A percentile compares a stretch with the other conserved stretches of the same genome.
Conservation (phyloP, 2,113 vertebrate genomes). For the Stegastes partitus region DNA sequence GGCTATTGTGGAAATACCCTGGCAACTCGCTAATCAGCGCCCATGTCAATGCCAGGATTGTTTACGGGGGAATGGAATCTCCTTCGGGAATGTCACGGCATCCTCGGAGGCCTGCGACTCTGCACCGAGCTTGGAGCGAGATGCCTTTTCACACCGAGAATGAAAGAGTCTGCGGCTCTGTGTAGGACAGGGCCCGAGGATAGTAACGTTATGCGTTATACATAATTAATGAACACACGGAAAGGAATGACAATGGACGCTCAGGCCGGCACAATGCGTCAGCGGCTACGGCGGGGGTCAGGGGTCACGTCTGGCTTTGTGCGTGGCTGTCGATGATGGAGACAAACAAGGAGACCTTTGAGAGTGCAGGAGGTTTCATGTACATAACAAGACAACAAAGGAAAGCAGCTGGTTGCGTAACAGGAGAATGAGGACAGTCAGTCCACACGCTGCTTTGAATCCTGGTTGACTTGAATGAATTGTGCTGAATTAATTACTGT, state of each 20-base stretch:
- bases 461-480: neutral
- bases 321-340: constrained; percentile 47
- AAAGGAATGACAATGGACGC: constrained; percentile 55
- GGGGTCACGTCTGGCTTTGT: constrained; percentile 71
- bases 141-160: constrained; percentile 54
- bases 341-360: constrained; percentile 73
- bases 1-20: constrained; percentile 65
- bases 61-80: constrained; percentile 76
- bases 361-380: constrained; percentile 52
- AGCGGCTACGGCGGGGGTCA: constrained; percentile 62
- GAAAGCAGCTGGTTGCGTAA: constrained; percentile 48
- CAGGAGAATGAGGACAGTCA: constrained; percentile 13
- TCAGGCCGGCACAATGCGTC: constrained; percentile 57
- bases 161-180: constrained; percentile 12
- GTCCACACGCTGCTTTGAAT: neutral
- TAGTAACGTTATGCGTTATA: constrained; percentile 44
- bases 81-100: constrained; percentile 71
- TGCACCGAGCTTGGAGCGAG: constrained; percentile 28
- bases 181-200: constrained; percentile 30
- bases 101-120: constrained; percentile 50
- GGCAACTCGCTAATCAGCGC: constrained; percentile 69
- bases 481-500: neutral
- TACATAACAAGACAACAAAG: constrained; percentile 50
- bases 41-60: constrained; percentile 74
- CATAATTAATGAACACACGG: constrained; percentile 60